Base-by-base conservation (phyloP, 2,797 vertebrate species). In the Lycodopsis pacificus region DNA sequence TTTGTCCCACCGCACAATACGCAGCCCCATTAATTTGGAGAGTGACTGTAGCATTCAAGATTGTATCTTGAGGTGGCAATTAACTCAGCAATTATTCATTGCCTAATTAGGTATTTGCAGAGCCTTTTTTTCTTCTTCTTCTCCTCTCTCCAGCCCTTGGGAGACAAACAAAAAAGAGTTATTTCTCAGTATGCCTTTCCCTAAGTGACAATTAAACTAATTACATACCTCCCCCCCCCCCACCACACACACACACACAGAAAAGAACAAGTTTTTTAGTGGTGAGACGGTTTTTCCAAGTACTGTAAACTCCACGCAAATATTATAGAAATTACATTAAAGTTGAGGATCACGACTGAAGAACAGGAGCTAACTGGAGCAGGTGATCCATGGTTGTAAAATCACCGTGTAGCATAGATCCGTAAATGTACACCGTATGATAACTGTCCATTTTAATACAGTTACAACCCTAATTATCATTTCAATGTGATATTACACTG, bases 81-180 rank as follows among this genome's bases (percentile, higher is more conserved):
- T 88, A 91, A 79, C 74, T 82, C 62, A 70, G 77, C 81, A 88
- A 86, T 92, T 93, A 91, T 86, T 91, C 81, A 85, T 81, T 80
- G 65, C 65, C 81, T 91, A 91, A 92, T 91, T 90, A 82, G 77
- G 76, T 83, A 87, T 90, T 87, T 81, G 63, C 72, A 51, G 59
- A 73, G 62, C 5, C 71, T 81, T 83, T 77, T 73, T 80, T 83
- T 77, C 76, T 78, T 74, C 4, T 12, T 19, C 6, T 10, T 71
- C 13, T 80, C 56, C 13, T 80, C 56, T 84, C 73, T 79, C 40
- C 65, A 77, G 73, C 81, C 66, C 80, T 85, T 81, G 79, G 79
- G 79, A 91, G 81, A 89, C 77, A 74, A 85, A 83, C 74, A 79
- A 76, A 88, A 78, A 83, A 78, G 59, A 82, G 51, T 83, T 89